Conservation (phyloP, 23 tunicate genomes). For the Clavelina lepadiformis region DNA sequence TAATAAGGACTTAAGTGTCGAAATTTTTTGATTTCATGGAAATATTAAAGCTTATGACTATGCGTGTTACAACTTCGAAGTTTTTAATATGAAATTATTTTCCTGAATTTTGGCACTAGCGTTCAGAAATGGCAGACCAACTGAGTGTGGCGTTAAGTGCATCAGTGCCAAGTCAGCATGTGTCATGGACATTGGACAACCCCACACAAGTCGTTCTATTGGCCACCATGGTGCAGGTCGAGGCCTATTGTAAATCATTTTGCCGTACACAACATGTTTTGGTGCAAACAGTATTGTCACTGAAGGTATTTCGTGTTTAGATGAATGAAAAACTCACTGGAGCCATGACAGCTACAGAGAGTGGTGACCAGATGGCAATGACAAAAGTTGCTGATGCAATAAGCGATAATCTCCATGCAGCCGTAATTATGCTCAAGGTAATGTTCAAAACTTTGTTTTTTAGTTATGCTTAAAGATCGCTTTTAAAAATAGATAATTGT, state of each 20-base stretch:
- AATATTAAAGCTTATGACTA: no score
- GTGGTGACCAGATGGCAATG: constrained; percentile 38
- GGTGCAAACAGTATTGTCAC: no score
- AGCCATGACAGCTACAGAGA: constrained; percentile 23
- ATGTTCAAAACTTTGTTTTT: no score
- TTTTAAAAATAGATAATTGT: no score
- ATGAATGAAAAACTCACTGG: constrained; percentile 28
- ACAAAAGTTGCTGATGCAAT: constrained; percentile 43
- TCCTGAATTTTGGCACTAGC: no score
- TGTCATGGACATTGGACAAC: constrained; percentile 89
- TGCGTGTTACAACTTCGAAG: no score
- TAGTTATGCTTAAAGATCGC: no score
- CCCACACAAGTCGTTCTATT: constrained; percentile 70
- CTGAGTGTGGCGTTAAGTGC: constrained; percentile 30
- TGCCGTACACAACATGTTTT: no score
- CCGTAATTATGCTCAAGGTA: constrained; percentile 98
- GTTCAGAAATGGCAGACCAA: constrained; percentile 58
- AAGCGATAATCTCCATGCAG: constrained; percentile 59
- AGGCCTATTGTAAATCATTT: no score
- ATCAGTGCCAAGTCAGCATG: constrained; percentile 37
- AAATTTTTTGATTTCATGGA: no score
- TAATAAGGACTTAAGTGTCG: no score
- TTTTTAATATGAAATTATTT: no score
- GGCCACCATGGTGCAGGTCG: constrained; percentile 81
- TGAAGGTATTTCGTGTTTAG: constrained; percentile 18